Percentiles rank a stretch among this genome's conserved stretches.
phyloP scores from a whole-genome alignment of 2,888 invertebrate species.

The Tricholauxania praeusta region DNA sequence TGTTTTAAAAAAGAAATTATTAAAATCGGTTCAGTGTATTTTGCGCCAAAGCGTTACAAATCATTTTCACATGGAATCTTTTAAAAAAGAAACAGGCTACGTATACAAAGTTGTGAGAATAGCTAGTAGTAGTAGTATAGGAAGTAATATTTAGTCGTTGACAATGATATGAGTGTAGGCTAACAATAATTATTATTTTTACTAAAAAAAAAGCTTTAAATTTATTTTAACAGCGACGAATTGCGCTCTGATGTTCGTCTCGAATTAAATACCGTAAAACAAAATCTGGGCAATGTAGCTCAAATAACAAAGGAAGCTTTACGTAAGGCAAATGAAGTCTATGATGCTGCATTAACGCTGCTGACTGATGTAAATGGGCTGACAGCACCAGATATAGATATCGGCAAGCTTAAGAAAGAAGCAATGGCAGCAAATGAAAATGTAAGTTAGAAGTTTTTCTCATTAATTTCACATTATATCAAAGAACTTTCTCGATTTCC shows the following conservation, averaged over 20 bases:
- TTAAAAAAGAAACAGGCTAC: too few relatives aligned
- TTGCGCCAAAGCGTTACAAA: too few relatives aligned
- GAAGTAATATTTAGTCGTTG: too few relatives aligned
- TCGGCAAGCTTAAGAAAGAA: slow-evolving; percentile 76
- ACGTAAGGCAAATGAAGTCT: slow-evolving; percentile 80
- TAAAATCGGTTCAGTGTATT: too few relatives aligned
- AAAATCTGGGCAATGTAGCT: slow-evolving; percentile 77
- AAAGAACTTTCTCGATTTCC: background rate
- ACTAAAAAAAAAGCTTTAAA: background rate
- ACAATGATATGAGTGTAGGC: too few relatives aligned
- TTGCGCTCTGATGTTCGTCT: slow-evolving; percentile 74
- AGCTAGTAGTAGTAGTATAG: too few relatives aligned
- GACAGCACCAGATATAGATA: slow-evolving; percentile 81
- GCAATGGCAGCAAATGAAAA: slow-evolving; percentile 76
- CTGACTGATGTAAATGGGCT: slow-evolving; percentile 85
- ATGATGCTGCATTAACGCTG: slow-evolving; percentile 84
- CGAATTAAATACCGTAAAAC: slow-evolving; percentile 77
- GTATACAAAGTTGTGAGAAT: too few relatives aligned
- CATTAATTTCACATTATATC: slow-evolving; percentile 1
- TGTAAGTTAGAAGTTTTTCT: slow-evolving; percentile 64
- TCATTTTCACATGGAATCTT: too few relatives aligned
- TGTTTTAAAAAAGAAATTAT: too few relatives aligned
- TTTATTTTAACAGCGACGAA: slow-evolving; percentile 72
- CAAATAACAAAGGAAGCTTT: slow-evolving; percentile 81
- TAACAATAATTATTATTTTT: too few relatives aligned